Evolutionary conservation across 1,140 invertebrate genomes (phyloP).

Genomic region (Macrotrachela quadricornifera): DNA sequence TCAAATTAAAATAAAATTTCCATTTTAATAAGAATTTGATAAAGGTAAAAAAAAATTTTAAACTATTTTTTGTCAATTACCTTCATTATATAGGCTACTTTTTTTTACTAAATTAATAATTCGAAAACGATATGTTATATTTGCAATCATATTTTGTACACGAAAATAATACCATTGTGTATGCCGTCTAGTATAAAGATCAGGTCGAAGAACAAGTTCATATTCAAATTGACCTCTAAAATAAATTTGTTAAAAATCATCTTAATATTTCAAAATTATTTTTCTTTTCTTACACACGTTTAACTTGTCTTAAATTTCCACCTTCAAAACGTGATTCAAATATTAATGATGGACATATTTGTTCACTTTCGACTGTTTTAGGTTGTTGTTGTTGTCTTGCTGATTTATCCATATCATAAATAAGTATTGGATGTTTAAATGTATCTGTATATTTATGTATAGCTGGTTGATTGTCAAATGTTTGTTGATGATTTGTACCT

Average conservation of each 20-base stretch:
- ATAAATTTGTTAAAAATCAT: too few species aligned
- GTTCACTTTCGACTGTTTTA: too few species aligned
- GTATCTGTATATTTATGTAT: too few species aligned
- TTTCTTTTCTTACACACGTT: constrained; percentile 20
- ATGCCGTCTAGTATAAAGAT: constrained; percentile 28
- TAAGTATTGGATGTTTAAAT: too few species aligned
- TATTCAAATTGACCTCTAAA: constrained; percentile 28
- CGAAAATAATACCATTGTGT: constrained; percentile 32
- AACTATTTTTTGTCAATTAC: too few species aligned
- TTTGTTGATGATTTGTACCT: too few species aligned
- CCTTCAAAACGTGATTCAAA: constrained; percentile 30
- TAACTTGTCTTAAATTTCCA: constrained; percentile 25
- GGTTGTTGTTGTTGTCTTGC: too few species aligned
- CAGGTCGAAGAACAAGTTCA: constrained; percentile 26
- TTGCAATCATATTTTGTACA: constrained; percentile 20
- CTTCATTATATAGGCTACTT: constrained; percentile 22
- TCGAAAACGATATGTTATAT: constrained; percentile 23
- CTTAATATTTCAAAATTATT: neutral
- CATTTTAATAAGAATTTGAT: too few species aligned
- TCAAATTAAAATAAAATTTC: constrained; percentile 46
- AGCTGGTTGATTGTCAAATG: too few species aligned
- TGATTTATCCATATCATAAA: too few species aligned
- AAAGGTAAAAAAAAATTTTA: too few species aligned
- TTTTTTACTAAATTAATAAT: constrained; percentile 27
- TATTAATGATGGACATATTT: constrained; percentile 16